phyloP scores from a whole-genome alignment of 2,113 vertebrate genomes.

The Lycocorax pyrrhopterus region DNA sequence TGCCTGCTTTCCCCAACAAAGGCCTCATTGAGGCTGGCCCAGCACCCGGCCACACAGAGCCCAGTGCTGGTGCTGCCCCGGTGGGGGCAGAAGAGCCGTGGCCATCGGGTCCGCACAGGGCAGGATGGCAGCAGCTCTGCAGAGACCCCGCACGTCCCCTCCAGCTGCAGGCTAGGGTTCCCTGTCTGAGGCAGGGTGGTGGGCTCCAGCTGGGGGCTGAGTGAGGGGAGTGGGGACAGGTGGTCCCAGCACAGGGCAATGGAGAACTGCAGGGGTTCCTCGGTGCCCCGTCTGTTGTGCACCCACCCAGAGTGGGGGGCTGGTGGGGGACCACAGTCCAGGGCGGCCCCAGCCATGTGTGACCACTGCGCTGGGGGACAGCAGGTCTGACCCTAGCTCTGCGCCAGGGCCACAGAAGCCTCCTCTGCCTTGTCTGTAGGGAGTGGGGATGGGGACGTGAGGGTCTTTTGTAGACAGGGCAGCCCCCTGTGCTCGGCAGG shows the following conservation, averaged over 20 bases:
- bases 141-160: fast-evolving
- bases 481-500: fast-evolving
- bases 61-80: background rate
- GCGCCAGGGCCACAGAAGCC: background rate
- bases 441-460: fast-evolving
- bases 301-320: background rate
- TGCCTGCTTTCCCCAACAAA: conserved; percentile 46
- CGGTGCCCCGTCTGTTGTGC: fast-evolving
- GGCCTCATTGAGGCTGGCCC: conserved; percentile 26
- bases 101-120: fast-evolving
- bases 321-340: background rate
- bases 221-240: fast-evolving
- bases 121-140: background rate
- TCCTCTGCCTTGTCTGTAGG: fast-evolving
- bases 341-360: fast-evolving
- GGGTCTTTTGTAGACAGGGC: background rate
- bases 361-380: background rate
- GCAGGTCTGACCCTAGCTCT: background rate
- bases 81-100: background rate
- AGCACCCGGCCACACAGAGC: background rate
- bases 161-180: background rate
- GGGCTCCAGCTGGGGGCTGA: background rate
- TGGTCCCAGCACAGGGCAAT: background rate
- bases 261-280: background rate
- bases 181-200: background rate